Evolutionary conservation across 2,888 invertebrate species (phyloP).

Genomic region (Patella depressa): DNA sequence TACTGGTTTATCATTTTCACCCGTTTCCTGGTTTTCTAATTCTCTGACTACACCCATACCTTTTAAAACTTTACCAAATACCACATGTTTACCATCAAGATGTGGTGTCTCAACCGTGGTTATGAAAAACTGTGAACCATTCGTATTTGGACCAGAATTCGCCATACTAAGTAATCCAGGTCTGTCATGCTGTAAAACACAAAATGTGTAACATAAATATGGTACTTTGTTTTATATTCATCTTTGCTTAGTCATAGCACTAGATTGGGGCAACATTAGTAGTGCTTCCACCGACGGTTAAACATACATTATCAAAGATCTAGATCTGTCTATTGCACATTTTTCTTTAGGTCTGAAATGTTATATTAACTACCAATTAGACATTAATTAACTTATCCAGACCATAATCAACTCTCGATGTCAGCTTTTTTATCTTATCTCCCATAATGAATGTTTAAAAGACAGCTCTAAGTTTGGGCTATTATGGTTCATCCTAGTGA

Average conservation of each 20-base stretch:
- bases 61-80: conserved; percentile 84
- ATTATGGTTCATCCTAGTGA: too few relatives aligned
- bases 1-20: conserved; percentile 66
- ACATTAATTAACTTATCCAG: too few relatives aligned
- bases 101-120: conserved; percentile 83
- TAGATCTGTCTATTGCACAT: too few relatives aligned
- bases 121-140: conserved; percentile 73
- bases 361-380: too few relatives aligned
- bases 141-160: conserved; percentile 68
- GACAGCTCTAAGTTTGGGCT: too few relatives aligned
- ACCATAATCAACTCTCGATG: too few relatives aligned
- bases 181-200: conserved; percentile 60
- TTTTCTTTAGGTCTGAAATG: too few relatives aligned
- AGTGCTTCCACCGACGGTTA: too few relatives aligned
- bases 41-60: conserved; percentile 83
- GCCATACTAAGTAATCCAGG: conserved; percentile 69
- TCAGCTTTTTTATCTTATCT: too few relatives aligned
- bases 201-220: not conserved
- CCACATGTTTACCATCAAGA: conserved; percentile 85
- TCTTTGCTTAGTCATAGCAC: not conserved
- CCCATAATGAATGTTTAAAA: too few relatives aligned
- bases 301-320: too few relatives aligned
- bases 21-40: conserved; percentile 77
- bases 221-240: not conserved
- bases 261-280: too few relatives aligned